These are phyloP conservation scores for Cebidichthys violaceus DNA, from an alignment of 2,113 vertebrate species.

Conservation along the genomic window DNA sequence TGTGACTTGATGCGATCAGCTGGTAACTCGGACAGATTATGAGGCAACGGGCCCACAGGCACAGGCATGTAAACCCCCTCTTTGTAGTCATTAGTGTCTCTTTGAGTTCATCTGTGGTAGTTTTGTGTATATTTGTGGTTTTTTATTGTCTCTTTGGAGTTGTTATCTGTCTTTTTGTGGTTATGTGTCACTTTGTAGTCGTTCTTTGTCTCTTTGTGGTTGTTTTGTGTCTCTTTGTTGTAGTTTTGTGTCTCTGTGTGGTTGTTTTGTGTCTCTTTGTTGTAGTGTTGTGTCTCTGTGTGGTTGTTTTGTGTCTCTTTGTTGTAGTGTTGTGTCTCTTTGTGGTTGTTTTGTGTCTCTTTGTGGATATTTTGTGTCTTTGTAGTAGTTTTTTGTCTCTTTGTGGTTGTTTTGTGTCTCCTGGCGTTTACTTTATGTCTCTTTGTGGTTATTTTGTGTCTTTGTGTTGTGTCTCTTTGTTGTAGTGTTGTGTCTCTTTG, in stretches of 20 bases:
- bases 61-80: neutral
- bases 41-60: neutral
- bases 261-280: neutral
- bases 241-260: neutral
- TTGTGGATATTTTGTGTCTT: neutral
- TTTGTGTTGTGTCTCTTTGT: neutral
- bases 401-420: neutral
- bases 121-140: neutral
- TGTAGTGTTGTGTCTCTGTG: neutral
- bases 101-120: neutral
- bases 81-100: neutral
- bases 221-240: neutral
- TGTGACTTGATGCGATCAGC: slow-evolving; percentile 41
- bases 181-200: neutral
- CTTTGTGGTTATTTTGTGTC: neutral
- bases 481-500: neutral
- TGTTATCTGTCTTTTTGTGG: neutral
- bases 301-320: too few relatives aligned
- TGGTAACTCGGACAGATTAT: slow-evolving; percentile 23
- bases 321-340: neutral
- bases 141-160: neutral
- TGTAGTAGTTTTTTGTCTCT: neutral
- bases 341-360: neutral
- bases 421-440: neutral
- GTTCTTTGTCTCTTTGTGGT: neutral